A percentile compares a stretch with the other conserved stretches of the same genome.
Evolutionary conservation across 2,797 vertebrate species (phyloP).

Genomic region (Graptemys geographica): DNA sequence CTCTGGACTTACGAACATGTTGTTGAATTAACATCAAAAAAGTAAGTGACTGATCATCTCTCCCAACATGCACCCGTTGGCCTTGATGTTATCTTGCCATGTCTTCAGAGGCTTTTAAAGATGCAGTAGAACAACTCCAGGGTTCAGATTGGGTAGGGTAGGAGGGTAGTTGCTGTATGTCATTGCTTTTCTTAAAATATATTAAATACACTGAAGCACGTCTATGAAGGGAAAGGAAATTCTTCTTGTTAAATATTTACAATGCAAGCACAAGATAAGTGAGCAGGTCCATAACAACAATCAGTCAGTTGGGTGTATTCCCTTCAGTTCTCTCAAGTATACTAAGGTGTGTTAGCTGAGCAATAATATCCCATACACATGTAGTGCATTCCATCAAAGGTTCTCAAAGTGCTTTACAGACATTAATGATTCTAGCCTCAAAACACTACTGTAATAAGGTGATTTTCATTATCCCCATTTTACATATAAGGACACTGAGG

Average conservation of each 20-base stretch:
- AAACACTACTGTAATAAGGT: not conserved
- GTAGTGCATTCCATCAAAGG: not conserved
- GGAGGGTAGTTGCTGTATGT: not conserved
- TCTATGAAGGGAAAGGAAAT: not conserved
- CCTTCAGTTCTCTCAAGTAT: not conserved
- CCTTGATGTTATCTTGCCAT: not conserved
- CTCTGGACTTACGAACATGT: not conserved
- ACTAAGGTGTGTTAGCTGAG: not conserved
- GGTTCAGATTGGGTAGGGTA: not conserved
- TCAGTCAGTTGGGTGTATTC: not conserved
- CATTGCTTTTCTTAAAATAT: not conserved
- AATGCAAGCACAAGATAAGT: not conserved
- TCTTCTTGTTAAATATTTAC: not conserved
- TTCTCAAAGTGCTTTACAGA: not conserved
- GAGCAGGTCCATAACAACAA: not conserved
- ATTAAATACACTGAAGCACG: not conserved
- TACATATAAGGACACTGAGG: not conserved
- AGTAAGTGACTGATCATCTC: not conserved
- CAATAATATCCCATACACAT: not conserved
- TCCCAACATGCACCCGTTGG: not conserved
- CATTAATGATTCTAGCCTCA: not conserved
- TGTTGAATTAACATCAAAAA: conserved; percentile 13
- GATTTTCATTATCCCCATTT: not conserved
- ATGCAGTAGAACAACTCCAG: not conserved
- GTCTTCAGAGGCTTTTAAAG: conserved; percentile 16